Conservation (phyloP, 2,113 vertebrate genomes). For the Syngnathus scovelli region DNA sequence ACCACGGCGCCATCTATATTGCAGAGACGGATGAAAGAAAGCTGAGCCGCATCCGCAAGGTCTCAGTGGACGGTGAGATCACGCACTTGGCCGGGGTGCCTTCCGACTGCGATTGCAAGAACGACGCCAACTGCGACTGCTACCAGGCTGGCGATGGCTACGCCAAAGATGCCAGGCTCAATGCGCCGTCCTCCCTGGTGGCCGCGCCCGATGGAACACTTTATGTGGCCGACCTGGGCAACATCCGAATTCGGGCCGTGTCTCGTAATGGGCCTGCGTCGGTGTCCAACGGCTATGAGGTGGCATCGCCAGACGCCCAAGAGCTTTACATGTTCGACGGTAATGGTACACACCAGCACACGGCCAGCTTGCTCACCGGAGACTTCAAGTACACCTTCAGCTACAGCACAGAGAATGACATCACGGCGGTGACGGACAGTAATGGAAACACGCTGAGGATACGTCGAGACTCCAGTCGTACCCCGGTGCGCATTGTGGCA, state of each 20-base stretch:
- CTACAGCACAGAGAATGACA: constrained; percentile 91
- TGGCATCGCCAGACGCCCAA: constrained; percentile 89
- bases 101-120: constrained; percentile 95
- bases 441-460: constrained; percentile 91
- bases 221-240: constrained; percentile 92
- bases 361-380: constrained; percentile 88
- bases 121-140: constrained; percentile 95
- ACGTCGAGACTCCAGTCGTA: constrained; percentile 84
- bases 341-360: constrained; percentile 95
- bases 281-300: constrained; percentile 79
- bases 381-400: constrained; percentile 93
- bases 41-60: constrained; percentile 88
- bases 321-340: constrained; percentile 95
- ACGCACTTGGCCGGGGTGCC: constrained; percentile 85
- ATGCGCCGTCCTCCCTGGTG: constrained; percentile 87
- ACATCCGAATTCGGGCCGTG: constrained; percentile 90
- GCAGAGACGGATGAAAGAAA: constrained; percentile 94
- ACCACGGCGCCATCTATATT: constrained; percentile 87
- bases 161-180: constrained; percentile 94
- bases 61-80: constrained; percentile 94
- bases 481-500: constrained; percentile 91
- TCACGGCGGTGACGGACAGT: constrained; percentile 88
- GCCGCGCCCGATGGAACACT: constrained; percentile 89
- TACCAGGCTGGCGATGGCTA: constrained; percentile 94
- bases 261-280: constrained; percentile 80